Conservation (phyloP, 2,113 vertebrate genomes). For the Microcebus tavaratra region DNA sequence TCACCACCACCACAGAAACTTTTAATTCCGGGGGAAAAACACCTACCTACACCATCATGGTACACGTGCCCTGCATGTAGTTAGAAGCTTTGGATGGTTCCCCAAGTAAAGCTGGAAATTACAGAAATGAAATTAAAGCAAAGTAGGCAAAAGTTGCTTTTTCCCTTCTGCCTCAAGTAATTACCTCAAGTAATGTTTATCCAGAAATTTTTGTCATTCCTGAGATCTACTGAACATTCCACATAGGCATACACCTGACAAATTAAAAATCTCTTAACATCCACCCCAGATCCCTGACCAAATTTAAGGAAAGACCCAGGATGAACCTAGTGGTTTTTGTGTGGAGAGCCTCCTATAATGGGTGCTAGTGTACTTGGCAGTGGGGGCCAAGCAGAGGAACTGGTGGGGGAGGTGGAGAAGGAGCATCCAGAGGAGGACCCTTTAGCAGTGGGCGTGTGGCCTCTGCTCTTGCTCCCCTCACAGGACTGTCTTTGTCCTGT, state of each 20-base stretch:
- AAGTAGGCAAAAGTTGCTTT: background rate
- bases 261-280: background rate
- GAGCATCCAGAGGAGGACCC: background rate
- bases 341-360: background rate
- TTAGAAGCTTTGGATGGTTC: background rate
- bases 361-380: background rate
- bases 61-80: background rate
- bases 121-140: background rate
- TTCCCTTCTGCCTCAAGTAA: background rate
- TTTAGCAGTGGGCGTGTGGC: background rate
- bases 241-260: background rate
- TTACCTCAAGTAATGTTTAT: background rate
- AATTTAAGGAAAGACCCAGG: background rate
- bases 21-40: background rate
- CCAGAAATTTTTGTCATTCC: background rate
- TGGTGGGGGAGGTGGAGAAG: background rate
- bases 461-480: background rate
- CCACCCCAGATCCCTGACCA: background rate
- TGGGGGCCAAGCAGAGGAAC: background rate
- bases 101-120: background rate
- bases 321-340: background rate
- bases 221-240: background rate
- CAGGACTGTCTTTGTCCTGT: no score
- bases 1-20: no score
- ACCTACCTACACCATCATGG: background rate